These are phyloP conservation scores for Hirundo rustica DNA, from an alignment of 2,797 vertebrate species.

Conservation along the genomic window DNA sequence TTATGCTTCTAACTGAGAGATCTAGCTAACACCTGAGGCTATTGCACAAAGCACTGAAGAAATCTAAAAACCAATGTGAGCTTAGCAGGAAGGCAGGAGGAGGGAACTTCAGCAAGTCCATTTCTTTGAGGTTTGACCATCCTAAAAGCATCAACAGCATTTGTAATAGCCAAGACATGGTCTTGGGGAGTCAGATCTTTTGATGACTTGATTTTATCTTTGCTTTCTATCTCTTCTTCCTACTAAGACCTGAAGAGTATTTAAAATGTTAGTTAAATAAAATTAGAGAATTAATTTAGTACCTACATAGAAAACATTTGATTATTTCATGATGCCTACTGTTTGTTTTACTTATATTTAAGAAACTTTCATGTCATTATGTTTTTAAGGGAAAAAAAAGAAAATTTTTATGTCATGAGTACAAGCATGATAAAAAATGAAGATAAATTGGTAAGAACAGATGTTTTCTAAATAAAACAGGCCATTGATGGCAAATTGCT, in stretches of 20 bases:
- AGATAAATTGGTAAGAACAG: not conserved
- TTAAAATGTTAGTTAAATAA: not conserved
- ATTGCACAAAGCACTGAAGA: not conserved
- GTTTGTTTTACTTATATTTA: not conserved
- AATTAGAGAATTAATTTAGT: not conserved
- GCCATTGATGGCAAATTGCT: not conserved
- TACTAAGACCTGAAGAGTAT: not conserved
- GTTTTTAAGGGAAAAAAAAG: not conserved
- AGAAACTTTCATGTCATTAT: not conserved
- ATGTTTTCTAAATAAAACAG: constrained; percentile 3
- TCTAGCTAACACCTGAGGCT: not conserved
- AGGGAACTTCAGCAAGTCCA: not conserved
- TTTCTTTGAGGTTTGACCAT: not conserved
- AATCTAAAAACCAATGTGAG: not conserved
- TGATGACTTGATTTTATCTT: not conserved
- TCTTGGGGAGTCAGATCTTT: not conserved
- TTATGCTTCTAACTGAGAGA: not conserved
- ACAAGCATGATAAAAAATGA: not conserved
- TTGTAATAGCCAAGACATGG: not conserved
- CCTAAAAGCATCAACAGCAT: not conserved
- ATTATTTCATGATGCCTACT: not conserved
- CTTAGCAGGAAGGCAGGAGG: not conserved
- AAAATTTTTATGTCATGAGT: not conserved
- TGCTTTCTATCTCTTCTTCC: not conserved
- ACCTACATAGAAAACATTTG: not conserved